These are phyloP conservation scores for Styela clava DNA, from an alignment of 23 tunicate species.

Conservation along the genomic window DNA sequence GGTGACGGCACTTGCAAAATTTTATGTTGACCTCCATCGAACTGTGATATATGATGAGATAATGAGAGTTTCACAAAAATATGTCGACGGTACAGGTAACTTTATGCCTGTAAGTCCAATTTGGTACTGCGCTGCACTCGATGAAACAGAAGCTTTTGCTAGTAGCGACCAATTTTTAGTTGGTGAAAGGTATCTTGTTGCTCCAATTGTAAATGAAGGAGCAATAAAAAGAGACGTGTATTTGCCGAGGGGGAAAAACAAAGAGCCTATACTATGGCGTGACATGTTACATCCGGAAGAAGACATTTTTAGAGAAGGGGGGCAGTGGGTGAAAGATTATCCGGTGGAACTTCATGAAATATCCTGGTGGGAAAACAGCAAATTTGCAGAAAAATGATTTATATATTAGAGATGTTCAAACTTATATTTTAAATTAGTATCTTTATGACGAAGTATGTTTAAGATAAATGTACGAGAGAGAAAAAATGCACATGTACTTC, in stretches of 20 bases:
- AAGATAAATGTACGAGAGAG: too few species aligned
- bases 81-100: constrained; percentile 24
- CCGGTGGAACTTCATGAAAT: constrained; percentile 42
- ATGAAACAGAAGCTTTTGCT: constrained; percentile 33
- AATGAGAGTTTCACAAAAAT: constrained; percentile 30
- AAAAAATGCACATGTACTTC: too few species aligned
- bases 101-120: constrained; percentile 44
- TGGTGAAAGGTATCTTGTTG: constrained; percentile 69
- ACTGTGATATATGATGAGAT: constrained; percentile 49
- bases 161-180: constrained; percentile 63
- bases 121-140: constrained; percentile 41
- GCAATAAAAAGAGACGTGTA: constrained; percentile 43
- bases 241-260: constrained; percentile 31
- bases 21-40: constrained; percentile 46
- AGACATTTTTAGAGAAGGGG: constrained; percentile 26
- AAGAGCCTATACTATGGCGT: constrained; percentile 25
- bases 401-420: too few species aligned
- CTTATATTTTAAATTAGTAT: too few species aligned
- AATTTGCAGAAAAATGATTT: too few species aligned
- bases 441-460: too few species aligned
- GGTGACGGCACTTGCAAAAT: constrained; percentile 37
- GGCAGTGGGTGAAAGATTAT: constrained; percentile 38
- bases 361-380: constrained; percentile 70
- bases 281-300: constrained; percentile 46
- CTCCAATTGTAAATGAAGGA: constrained; percentile 50